Evolutionary conservation across 2,113 vertebrate species (phyloP).

Genomic region (Atractosteus spatula): DNA sequence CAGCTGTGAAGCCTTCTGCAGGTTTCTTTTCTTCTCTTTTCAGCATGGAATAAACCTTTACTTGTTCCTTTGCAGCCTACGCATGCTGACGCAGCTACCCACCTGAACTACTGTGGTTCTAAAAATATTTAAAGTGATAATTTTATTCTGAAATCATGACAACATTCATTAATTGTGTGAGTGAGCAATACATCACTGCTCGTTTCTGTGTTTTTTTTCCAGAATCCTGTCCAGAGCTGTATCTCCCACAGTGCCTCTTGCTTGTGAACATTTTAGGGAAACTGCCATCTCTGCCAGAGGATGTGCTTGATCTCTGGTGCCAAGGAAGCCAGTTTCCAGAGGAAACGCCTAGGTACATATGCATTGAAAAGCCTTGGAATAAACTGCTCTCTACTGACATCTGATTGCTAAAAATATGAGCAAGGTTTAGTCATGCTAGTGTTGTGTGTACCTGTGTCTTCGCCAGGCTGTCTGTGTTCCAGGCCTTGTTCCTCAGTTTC

Average conservation of each 20-base stretch:
- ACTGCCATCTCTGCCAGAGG: conserved; percentile 70
- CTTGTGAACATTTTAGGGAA: conserved; percentile 75
- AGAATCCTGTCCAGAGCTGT: conserved; percentile 71
- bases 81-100: no score
- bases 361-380: neutral
- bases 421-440: neutral
- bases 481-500: conserved; percentile 76
- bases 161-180: no score
- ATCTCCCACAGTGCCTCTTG: conserved; percentile 80
- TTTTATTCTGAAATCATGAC: no score
- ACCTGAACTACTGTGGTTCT: no score
- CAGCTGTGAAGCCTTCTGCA: no score
- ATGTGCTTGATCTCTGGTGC: conserved; percentile 78
- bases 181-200: neutral
- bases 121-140: no score
- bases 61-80: no score
- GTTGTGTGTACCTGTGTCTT: conserved; percentile 9
- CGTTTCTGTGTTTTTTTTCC: conserved; percentile 24
- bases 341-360: conserved; percentile 53
- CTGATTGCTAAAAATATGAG: neutral
- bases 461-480: conserved; percentile 73
- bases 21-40: no score
- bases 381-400: neutral
- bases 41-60: no score
- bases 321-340: conserved; percentile 60